Evolutionary conservation across 2,113 vertebrate species (phyloP).

Genomic region (Platichthys flesus): DNA sequence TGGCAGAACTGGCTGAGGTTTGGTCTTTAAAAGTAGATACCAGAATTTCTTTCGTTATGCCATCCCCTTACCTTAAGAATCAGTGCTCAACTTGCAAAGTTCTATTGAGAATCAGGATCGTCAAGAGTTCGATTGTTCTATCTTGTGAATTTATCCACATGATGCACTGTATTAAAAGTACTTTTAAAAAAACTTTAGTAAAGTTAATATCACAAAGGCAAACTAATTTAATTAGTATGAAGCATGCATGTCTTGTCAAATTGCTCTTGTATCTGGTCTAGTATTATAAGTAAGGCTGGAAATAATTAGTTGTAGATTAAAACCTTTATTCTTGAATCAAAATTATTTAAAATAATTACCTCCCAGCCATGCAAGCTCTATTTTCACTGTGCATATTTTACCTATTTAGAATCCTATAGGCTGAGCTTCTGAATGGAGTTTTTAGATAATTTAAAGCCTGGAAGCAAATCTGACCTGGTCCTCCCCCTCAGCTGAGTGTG

Average conservation of each 20-base stretch:
- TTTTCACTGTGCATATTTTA: background rate
- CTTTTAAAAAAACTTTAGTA: too few relatives aligned
- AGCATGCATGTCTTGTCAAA: background rate
- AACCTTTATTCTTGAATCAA: background rate
- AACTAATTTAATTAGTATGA: background rate
- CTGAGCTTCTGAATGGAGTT: background rate
- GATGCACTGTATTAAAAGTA: too few relatives aligned
- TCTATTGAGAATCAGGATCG: slow-evolving; percentile 8
- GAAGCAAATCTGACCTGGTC: background rate
- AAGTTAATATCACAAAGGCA: background rate
- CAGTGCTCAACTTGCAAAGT: slow-evolving; percentile 29
- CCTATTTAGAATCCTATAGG: too few relatives aligned
- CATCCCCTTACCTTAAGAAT: slow-evolving; percentile 41
- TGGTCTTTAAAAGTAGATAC: slow-evolving; percentile 43
- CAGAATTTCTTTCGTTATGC: too few relatives aligned
- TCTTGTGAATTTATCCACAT: too few relatives aligned
- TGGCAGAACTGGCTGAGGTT: slow-evolving; percentile 47
- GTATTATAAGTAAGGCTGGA: background rate
- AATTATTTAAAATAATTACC: background rate
- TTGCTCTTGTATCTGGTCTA: background rate
- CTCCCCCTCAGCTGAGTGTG: background rate
- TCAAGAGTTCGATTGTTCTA: too few relatives aligned
- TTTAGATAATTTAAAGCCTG: slow-evolving; percentile 1
- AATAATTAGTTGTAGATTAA: background rate
- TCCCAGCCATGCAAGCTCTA: background rate